These are phyloP conservation scores for Bugula neritina DNA, from an alignment of 2,888 invertebrate species.

Conservation along the genomic window DNA sequence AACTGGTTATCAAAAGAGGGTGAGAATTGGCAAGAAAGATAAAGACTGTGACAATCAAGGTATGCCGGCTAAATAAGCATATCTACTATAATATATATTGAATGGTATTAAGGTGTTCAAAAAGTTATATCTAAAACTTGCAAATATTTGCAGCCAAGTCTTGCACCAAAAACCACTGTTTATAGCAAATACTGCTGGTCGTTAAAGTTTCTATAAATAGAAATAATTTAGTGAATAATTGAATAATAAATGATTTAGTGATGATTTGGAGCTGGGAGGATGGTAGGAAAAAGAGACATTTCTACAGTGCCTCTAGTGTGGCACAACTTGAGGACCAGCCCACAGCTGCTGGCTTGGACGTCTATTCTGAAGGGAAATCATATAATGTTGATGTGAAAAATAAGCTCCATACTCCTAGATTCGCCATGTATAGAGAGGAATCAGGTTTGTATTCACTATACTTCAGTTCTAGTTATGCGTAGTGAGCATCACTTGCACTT, in stretches of 20 bases:
- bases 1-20: constrained; percentile 44
- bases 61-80: neutral
- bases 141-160: no score
- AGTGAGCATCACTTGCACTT: no score
- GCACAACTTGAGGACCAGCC: constrained; percentile 37
- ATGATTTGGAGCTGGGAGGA: constrained; percentile 45
- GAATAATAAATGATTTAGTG: no score
- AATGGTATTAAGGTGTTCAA: no score
- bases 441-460: constrained; percentile 1
- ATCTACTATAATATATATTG: neutral
- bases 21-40: constrained; percentile 36
- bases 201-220: neutral
- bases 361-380: constrained; percentile 33
- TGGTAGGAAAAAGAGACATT: constrained; percentile 38
- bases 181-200: neutral
- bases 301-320: constrained; percentile 34
- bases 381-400: constrained; percentile 38
- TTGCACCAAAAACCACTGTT: neutral
- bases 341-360: constrained; percentile 29
- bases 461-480: no score
- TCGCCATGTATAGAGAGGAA: neutral
- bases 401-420: constrained; percentile 34
- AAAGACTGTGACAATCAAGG: constrained; percentile 23
- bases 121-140: no score
- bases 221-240: neutral